Base-by-base conservation (phyloP, 2,113 vertebrate genomes). In the Brevimyrus niger region DNA sequence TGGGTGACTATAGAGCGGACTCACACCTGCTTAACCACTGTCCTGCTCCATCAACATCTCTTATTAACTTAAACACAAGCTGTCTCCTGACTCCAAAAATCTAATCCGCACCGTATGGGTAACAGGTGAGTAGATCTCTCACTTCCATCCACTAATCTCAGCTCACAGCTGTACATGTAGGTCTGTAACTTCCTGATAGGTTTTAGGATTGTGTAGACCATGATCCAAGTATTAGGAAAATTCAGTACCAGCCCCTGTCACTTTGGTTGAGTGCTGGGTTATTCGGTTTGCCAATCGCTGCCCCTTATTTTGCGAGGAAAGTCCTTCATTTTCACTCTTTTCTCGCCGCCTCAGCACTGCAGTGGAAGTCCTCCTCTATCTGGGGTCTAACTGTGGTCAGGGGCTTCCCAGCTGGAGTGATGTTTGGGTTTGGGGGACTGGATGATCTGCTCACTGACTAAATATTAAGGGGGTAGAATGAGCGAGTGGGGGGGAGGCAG, bases 381-480 rank as follows among this genome's bases (percentile, higher is more conserved):
- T 21, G 21, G 21, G 61, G 23, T 31, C 87, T 88, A 27, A 69
- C 46, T 73, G 82, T 85, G 91, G 87, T 90, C 69, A 35, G 50
- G 19, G 35, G 42, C 61, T 91, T 90, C 87, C 84, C 88, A 83
- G 87, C 86, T 53, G 88, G 65, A 85, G 65, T 83, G 83, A 91
- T 90, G 90, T 90, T 91, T 46, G 82, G 47, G 88, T 92, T 84
- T 15, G 1, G 21, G 89, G 76, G 91, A 91, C 88, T 91, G 87
- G 93, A 88, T 91, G 92, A 93, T 92, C 91, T 85, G 89, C 91
- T 89, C 88, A 87, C 92, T 92, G 94, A 93, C 92, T 93, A 69
- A 91, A 94, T 93, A 92, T 91, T 89, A 9, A 21, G 47, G 61
- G 27, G 65, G 50, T 15, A 27, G 31, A 48, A 76, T 11, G n/a